phyloP scores from a whole-genome alignment of 2,888 invertebrate species.

The Ommatoiulus sabulosus region DNA sequence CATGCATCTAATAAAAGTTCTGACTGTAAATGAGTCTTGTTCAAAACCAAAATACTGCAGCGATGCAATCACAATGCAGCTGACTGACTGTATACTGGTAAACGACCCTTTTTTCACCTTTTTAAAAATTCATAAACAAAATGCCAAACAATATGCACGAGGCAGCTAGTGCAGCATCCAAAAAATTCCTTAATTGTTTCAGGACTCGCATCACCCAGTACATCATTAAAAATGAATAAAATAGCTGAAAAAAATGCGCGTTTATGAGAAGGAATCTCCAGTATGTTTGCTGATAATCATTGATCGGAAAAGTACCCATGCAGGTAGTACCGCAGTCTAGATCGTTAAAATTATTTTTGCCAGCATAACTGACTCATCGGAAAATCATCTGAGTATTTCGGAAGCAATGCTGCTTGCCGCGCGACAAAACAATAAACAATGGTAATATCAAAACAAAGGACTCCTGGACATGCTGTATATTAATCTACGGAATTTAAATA shows the following conservation, averaged over 20 bases:
- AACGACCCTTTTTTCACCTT: too few species aligned
- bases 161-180: too few species aligned
- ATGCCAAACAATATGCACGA: too few species aligned
- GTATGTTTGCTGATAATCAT: neutral
- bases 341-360: constrained; percentile 4
- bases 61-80: too few species aligned
- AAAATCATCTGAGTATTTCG: neutral
- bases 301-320: neutral
- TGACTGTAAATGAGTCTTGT: too few species aligned
- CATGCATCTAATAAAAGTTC: too few species aligned
- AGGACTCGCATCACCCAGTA: too few species aligned
- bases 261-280: neutral
- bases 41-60: too few species aligned
- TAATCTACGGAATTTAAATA: neutral
- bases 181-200: too few species aligned
- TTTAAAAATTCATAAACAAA: too few species aligned
- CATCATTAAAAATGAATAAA: neutral
- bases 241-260: neutral
- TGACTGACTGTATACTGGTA: too few species aligned
- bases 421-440: neutral
- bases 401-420: neutral
- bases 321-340: constrained; percentile 4
- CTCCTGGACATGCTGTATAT: too few species aligned
- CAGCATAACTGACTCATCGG: neutral
- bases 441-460: neutral